Conservation (phyloP, 2,888 invertebrate species). For the Galerucella nymphaeae region DNA sequence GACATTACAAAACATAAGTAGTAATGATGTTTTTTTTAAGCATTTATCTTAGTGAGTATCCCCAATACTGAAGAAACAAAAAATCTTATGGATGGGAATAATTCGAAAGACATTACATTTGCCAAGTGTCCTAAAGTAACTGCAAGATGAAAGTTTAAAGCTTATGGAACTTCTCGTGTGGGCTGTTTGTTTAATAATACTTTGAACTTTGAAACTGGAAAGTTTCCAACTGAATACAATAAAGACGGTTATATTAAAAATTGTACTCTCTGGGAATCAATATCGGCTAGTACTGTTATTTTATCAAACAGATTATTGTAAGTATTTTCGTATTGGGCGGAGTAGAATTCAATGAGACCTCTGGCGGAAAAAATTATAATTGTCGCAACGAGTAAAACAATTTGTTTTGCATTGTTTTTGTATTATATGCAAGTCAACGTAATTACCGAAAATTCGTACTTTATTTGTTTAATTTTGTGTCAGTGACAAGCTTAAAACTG, state of each 20-base stretch:
- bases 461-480: too few relatives aligned
- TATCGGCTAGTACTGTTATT: too few relatives aligned
- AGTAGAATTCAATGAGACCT: too few relatives aligned
- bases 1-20: not conserved
- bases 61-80: not conserved
- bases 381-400: too few relatives aligned
- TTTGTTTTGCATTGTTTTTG: too few relatives aligned
- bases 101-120: not conserved
- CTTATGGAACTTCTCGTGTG: constrained; percentile 2
- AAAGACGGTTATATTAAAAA: not conserved
- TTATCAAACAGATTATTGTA: too few relatives aligned
- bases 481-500: too few relatives aligned
- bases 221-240: not conserved
- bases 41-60: not conserved
- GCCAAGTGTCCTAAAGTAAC: not conserved
- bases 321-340: too few relatives aligned
- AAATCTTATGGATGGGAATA: not conserved
- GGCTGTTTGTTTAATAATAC: not conserved
- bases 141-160: not conserved
- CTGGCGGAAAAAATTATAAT: too few relatives aligned
- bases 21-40: not conserved
- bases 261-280: too few relatives aligned
- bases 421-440: too few relatives aligned
- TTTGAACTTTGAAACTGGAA: not conserved
- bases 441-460: too few relatives aligned